Evolutionary conservation across 23 tunicate species (phyloP), one percentile per base, ranked within the genome.

Genomic region (Diplosoma virens): DNA sequence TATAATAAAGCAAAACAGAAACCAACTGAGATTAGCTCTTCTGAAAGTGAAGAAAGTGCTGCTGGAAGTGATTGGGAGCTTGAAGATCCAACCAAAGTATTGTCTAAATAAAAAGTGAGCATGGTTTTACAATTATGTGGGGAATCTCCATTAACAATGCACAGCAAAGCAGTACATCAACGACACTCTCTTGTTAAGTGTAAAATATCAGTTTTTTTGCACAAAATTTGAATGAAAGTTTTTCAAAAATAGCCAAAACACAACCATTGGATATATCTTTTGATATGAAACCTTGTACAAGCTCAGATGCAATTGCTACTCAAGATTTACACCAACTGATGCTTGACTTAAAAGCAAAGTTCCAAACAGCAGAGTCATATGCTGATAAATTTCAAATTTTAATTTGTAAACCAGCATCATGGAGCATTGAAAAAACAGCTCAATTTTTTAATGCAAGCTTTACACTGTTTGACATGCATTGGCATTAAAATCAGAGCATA

Each of bases 211-310:
- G 27, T 52, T 16, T n/a, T n/a, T 50, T 35, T 36, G 27, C 52
- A 3, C 25, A 37, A 67, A 36, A 67, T 67, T 26, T 67, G 20
- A 67, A 67, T 21, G 26, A n/a, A 67, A 67, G 52, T 67, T 67
- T 67, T 67, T 67, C 74, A 67, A 67, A 67, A 35, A 28, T 67
- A 34, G 74, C 74, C 26, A 67, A 35, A 67, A 67, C 74, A n/a
- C 74, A 67, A 37, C 52, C 35, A 67, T 21, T 67, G 30, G 26
- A 36, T 37, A 67, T 67, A 34, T 67, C 52, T 2, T n/a, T 67
- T 67, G 74, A 67, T 17, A 52, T 34, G 30, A 67, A 26, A 37
- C 74, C 50, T 7, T 34, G 52, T 26, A 67, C 52, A 17, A 67
- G 74, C 74, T 67, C 52, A 67, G 25, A 67, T 22, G 52, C 52